phyloP scores from a whole-genome alignment of 2,888 invertebrate species.

The Torymus aiolomorphi region DNA sequence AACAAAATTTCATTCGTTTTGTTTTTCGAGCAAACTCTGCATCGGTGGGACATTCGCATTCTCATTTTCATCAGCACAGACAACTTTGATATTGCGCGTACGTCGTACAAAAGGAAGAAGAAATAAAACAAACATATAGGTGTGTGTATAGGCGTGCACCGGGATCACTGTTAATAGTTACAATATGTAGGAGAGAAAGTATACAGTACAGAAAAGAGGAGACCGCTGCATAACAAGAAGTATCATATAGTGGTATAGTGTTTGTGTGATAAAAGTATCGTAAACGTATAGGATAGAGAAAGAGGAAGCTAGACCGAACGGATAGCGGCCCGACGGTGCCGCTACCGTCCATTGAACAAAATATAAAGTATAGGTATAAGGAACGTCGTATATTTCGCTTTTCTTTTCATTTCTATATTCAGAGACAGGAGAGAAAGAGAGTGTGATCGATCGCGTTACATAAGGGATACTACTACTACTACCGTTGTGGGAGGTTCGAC shows the following conservation, averaged over 20 bases:
- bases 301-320: conserved; percentile 51
- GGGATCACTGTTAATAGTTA: conserved; percentile 10
- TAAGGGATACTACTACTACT: no score
- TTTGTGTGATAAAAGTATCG: conserved; percentile 10
- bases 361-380: conserved; percentile 18
- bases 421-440: no score
- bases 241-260: conserved; percentile 3
- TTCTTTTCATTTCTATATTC: conserved; percentile 7
- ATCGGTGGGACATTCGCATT: conserved; percentile 42
- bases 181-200: conserved; percentile 13
- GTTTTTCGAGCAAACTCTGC: conserved; percentile 10
- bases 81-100: not conserved
- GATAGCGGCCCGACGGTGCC: not conserved
- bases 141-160: not conserved
- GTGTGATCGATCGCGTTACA: not conserved
- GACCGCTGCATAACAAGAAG: conserved; percentile 5
- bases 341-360: conserved; percentile 3
- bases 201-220: not conserved
- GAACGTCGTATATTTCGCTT: conserved; percentile 41
- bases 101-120: not conserved
- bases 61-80: not conserved
- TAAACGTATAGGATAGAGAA: conserved; percentile 1
- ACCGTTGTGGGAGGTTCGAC: no score
- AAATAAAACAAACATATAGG: not conserved
- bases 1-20: not conserved